Conservation (phyloP, 2,888 invertebrate genomes). For the Dynastes tityus region DNA sequence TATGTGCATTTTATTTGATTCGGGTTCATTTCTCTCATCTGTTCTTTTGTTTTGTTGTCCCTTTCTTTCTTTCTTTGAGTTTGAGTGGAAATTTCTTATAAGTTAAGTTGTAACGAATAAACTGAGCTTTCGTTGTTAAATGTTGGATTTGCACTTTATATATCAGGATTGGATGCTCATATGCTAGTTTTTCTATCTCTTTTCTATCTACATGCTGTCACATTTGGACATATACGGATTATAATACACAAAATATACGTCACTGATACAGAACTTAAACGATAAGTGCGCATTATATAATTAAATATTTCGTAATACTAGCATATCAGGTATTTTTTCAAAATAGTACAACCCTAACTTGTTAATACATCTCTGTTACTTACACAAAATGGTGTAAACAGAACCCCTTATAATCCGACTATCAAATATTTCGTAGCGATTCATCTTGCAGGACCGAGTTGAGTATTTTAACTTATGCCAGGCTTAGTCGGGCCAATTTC, state of each 20-base stretch:
- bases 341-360: too few species aligned
- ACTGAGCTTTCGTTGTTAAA: conserved; percentile 67
- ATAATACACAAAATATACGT: neutral
- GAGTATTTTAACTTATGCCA: too few species aligned
- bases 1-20: neutral
- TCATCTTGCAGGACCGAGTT: too few species aligned
- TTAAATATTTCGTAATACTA: neutral
- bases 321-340: too few species aligned
- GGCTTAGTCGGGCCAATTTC: too few species aligned
- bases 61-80: neutral
- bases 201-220: conserved; percentile 65
- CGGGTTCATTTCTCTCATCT: conserved; percentile 49
- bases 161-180: conserved; percentile 57
- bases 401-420: too few species aligned
- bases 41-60: neutral
- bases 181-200: conserved; percentile 60
- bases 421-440: too few species aligned
- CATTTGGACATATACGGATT: conserved; percentile 59
- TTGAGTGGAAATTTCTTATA: conserved; percentile 23
- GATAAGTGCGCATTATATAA: neutral
- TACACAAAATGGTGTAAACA: too few species aligned
- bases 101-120: conserved; percentile 62
- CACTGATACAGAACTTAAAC: neutral
- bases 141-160: conserved; percentile 65
- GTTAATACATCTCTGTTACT: too few species aligned